Conservation (phyloP, 2,888 invertebrate genomes). For the Temnothorax ravouxi region DNA sequence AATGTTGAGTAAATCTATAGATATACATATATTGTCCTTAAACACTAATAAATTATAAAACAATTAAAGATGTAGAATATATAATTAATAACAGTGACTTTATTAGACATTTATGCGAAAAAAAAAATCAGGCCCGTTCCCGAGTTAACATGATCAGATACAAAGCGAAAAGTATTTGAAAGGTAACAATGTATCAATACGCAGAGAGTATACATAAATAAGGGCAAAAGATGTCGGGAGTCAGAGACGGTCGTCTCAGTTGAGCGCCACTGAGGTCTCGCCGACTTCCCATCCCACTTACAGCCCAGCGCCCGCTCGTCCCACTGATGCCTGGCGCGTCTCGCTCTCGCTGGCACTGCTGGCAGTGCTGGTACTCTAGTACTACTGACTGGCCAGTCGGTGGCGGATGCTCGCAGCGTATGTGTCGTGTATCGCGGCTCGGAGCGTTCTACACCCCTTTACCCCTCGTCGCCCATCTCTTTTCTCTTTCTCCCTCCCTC, state of each 20-base stretch:
- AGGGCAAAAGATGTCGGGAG: slow-evolving; percentile 10
- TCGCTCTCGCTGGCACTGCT: slow-evolving; percentile 43
- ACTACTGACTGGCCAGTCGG: slow-evolving; percentile 62
- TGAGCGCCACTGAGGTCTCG: slow-evolving; percentile 67
- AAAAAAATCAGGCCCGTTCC: too few species aligned
- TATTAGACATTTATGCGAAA: too few species aligned
- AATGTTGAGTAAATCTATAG: too few species aligned
- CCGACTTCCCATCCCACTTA: slow-evolving; percentile 12
- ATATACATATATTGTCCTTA: too few species aligned
- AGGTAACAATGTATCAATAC: not conserved
- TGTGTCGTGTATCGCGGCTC: slow-evolving; percentile 13
- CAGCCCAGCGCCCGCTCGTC: not conserved
- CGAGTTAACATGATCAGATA: not conserved
- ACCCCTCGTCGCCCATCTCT: not conserved
- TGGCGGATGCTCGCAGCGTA: slow-evolving; percentile 61
- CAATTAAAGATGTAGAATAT: too few species aligned
- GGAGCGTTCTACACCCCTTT: not conserved
- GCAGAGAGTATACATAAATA: not conserved
- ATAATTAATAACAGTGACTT: too few species aligned
- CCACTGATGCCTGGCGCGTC: slow-evolving; percentile 58
- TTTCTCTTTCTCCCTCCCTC: not conserved
- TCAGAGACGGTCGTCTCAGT: not conserved
- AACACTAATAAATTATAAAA: too few species aligned
- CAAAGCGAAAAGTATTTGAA: not conserved
- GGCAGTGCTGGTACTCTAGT: too few species aligned